phyloP scores from a whole-genome alignment of 2,113 vertebrate genomes.

The Pachypanchax playfairii region DNA sequence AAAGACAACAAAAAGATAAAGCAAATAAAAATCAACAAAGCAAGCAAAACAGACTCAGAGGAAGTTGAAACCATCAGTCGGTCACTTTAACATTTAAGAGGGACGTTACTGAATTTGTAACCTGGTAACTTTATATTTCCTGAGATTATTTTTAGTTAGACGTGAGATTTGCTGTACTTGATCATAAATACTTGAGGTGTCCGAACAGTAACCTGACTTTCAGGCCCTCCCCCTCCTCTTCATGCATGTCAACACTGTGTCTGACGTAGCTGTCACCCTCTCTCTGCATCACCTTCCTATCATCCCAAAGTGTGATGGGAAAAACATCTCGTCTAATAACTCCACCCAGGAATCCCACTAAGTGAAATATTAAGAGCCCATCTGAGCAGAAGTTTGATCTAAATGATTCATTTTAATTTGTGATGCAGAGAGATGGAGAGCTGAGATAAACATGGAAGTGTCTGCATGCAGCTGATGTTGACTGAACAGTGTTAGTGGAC shows the following conservation, averaged over 20 bases:
- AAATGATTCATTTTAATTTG: conserved; percentile 36
- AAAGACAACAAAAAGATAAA: conserved; percentile 33
- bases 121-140: not conserved
- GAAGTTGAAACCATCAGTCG: conserved; percentile 72
- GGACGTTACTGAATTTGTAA: conserved; percentile 7
- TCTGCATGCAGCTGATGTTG: conserved; percentile 55
- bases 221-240: conserved; percentile 85
- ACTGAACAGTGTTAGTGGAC: not conserved
- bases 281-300: conserved; percentile 53
- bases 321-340: conserved; percentile 1
- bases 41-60: conserved; percentile 75
- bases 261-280: conserved; percentile 33
- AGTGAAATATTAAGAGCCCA: not conserved
- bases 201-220: conserved; percentile 87
- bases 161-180: not conserved
- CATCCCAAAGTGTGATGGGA: conserved; percentile 1
- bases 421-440: conserved; percentile 68
- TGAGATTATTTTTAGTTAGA: not conserved
- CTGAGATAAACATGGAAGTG: conserved; percentile 26
- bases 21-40: conserved; percentile 37
- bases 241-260: conserved; percentile 46
- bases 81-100: conserved; percentile 47
- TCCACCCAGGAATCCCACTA: not conserved
- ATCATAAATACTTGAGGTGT: conserved; percentile 23
- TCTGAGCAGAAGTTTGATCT: conserved; percentile 8